These are phyloP conservation scores for Macropis europaea DNA, from an alignment of 2,888 invertebrate genomes.

Conservation along the genomic window DNA sequence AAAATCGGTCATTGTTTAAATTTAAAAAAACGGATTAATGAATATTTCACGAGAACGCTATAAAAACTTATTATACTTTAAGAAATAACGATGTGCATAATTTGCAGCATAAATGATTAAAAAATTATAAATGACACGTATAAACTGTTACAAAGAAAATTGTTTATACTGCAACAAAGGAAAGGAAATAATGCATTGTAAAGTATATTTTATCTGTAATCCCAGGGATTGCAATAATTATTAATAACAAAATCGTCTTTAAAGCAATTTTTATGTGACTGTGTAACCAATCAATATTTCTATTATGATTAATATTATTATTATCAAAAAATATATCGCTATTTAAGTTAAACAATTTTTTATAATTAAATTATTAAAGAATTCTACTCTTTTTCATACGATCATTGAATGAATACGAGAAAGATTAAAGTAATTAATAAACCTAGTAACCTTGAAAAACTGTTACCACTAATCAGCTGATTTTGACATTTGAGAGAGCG, in stretches of 20 bases:
- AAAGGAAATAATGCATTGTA: background rate
- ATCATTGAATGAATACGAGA: background rate
- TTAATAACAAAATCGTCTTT: background rate
- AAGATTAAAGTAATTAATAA: background rate
- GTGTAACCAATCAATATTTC: background rate
- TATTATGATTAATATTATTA: background rate
- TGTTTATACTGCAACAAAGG: too few species aligned
- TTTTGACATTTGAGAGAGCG: slow-evolving; percentile 62
- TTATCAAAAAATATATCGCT: too few species aligned
- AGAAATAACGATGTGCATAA: too few species aligned
- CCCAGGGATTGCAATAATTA: background rate
- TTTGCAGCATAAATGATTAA: too few species aligned
- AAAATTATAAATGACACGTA: too few species aligned
- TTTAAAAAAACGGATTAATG: too few species aligned
- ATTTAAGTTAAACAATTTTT: background rate
- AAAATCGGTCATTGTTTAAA: too few species aligned
- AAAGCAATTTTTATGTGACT: background rate
- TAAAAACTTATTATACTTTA: too few species aligned
- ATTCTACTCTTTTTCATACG: background rate
- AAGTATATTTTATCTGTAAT: background rate
- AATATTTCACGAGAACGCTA: too few species aligned
- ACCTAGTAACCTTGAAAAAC: slow-evolving; percentile 25
- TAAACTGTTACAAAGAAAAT: too few species aligned
- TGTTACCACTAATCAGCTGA: slow-evolving; percentile 60
- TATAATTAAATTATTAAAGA: background rate